Conservation (phyloP, 1,140 invertebrate species). For the Solenopsis invicta region DNA sequence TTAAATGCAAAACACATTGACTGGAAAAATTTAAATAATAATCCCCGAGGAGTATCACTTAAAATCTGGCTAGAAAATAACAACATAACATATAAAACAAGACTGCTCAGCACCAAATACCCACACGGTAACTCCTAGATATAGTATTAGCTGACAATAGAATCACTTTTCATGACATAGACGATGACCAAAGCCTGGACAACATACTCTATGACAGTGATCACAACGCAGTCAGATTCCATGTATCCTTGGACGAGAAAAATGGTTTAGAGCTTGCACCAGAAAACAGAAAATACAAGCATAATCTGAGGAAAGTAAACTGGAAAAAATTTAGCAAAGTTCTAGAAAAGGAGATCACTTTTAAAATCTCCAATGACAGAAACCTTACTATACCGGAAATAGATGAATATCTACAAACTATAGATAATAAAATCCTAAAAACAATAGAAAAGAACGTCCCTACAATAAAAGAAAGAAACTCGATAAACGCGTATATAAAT, state of each 20-base stretch:
- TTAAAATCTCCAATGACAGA: no score
- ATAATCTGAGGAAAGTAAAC: neutral
- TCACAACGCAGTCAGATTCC: neutral
- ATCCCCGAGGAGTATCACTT: neutral
- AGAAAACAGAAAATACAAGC: neutral
- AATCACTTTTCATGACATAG: neutral
- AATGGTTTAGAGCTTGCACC: neutral
- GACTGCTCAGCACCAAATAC: neutral
- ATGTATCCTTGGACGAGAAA: neutral
- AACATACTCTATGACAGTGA: neutral
- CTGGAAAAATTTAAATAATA: neutral
- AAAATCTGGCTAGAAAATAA: neutral
- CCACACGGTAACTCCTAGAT: neutral
- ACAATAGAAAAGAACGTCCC: no score
- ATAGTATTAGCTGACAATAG: neutral
- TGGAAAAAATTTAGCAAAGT: no score
- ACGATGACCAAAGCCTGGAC: neutral
- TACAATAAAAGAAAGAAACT: no score
- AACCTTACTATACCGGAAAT: no score
- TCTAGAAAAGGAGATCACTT: no score
- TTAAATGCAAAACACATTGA: neutral
- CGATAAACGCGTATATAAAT: no score
- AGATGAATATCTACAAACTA: no score
- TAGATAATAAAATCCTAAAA: no score
- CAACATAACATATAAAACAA: neutral